Conservation (phyloP, 92 coral and sea anemone genomes). For the Muricea muricata region DNA sequence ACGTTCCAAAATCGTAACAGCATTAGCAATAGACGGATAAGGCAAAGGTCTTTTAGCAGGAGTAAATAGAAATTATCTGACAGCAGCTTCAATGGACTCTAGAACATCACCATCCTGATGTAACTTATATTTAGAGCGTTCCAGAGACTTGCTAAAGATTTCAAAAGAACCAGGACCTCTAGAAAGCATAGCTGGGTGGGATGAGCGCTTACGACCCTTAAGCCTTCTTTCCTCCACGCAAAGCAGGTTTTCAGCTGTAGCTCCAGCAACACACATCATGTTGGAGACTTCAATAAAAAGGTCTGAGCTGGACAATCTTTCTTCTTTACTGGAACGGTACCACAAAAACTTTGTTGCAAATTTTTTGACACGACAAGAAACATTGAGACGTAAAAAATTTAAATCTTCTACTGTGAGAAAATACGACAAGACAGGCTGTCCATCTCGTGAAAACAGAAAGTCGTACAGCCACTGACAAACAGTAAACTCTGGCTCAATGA, state of each 20-base stretch:
- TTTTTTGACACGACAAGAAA: conserved; percentile 54
- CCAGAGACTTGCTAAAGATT: conserved; percentile 76
- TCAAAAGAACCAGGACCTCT: conserved; percentile 53
- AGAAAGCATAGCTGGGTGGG: conserved; percentile 60
- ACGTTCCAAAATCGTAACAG: conserved; percentile 77
- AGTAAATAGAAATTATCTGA: conserved; percentile 71
- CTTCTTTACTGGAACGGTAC: conserved; percentile 35
- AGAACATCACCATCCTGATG: conserved; percentile 64
- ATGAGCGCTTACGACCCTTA: not conserved
- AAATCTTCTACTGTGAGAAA: conserved; percentile 50
- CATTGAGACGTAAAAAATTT: conserved; percentile 42
- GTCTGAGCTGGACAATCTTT: conserved; percentile 63
- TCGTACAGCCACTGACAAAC: conserved; percentile 66
- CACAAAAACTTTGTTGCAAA: conserved; percentile 65
- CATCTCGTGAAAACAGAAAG: conserved; percentile 67
- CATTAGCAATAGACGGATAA: conserved; percentile 73
- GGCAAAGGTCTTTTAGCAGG: conserved; percentile 69
- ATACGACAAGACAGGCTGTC: conserved; percentile 52
- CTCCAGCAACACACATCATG: conserved; percentile 62
- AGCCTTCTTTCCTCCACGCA: conserved; percentile 68
- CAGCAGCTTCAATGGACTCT: conserved; percentile 58
- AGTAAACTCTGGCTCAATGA: conserved; percentile 43
- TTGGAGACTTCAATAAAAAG: conserved; percentile 72
- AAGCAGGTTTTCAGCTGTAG: conserved; percentile 54
- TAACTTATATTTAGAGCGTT: conserved; percentile 61